Evolutionary conservation across 2,888 invertebrate species (phyloP), one percentile per base, ranked within the genome.

Genomic region (Volucella inanis): DNA sequence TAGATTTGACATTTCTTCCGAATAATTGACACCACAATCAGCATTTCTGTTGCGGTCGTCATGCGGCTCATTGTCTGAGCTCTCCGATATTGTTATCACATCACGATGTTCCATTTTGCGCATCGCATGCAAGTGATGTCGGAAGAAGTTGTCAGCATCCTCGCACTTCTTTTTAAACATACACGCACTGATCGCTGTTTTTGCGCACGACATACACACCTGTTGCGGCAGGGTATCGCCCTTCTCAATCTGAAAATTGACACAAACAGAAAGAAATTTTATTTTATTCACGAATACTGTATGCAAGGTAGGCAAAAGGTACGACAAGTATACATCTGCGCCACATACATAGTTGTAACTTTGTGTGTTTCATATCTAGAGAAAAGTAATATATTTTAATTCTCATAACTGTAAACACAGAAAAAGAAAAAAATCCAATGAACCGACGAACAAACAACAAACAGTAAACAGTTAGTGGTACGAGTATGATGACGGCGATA

Each of bases 121-220:
- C 80, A 90, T 90, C 31, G 91, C 81, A 18, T 85, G 87, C 85
- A 91, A 65, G 81, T 92, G 91, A 85, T 91, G 91, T 11, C 92
- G 91, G 87, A 90, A 92, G 65, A 91, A 92, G 71, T 89, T 90
- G 67, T 92, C 92, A 64, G 92, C 90, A 89, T 92, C 92, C 88
- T 92, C 92, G 85, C 92, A 92, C 87, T 92, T 92, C 87, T 91
- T 90, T 80, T 92, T 92, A 76, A 92, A 90, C 59, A 90, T 88
- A 74, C 90, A 92, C 6, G 92, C 92, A 70, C 90, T 91, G 15
- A 92, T 90, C 43, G 90, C 90, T 41, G 90, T 89, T 87, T 91
- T 91, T 64, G 92, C 92, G 84, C 92, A 92, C 31, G 87, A 85
- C 43, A 91, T 89, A 71, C 92, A 92, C 77, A 92, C 91, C 88